These are phyloP conservation scores for Lutraria rhynchaena DNA, from an alignment of 1,140 invertebrate genomes.

Conservation along the genomic window DNA sequence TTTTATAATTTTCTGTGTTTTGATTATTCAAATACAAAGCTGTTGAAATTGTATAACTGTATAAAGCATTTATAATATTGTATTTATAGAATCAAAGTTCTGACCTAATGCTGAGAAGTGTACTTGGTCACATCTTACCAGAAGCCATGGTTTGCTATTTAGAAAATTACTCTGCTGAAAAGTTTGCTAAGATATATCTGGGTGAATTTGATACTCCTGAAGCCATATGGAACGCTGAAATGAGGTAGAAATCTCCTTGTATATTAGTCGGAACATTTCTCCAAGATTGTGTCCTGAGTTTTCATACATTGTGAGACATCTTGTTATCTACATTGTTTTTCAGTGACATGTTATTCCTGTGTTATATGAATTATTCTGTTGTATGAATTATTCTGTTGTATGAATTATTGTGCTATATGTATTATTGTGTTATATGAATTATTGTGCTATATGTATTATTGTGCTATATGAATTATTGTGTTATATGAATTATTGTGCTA, in stretches of 20 bases:
- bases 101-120: slow-evolving; percentile 80
- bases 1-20: no score
- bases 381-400: no score
- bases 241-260: slow-evolving; percentile 82
- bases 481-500: no score
- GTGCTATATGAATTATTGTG: no score
- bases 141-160: slow-evolving; percentile 99
- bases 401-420: no score
- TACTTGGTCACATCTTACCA: slow-evolving; percentile 96
- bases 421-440: no score
- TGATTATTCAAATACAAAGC: no score
- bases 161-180: slow-evolving; percentile 98
- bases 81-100: slow-evolving; percentile 79
- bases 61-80: no score
- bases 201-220: slow-evolving; percentile 99
- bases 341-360: not conserved
- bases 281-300: not conserved
- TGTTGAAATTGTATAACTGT: no score
- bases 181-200: slow-evolving; percentile 99
- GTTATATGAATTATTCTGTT: not conserved
- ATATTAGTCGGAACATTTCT: not conserved
- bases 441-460: no score
- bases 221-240: slow-evolving; percentile 89
- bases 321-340: not conserved
- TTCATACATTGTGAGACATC: not conserved